Conservation (phyloP, 2,113 vertebrate species). For the Anser brachyrhynchus region DNA sequence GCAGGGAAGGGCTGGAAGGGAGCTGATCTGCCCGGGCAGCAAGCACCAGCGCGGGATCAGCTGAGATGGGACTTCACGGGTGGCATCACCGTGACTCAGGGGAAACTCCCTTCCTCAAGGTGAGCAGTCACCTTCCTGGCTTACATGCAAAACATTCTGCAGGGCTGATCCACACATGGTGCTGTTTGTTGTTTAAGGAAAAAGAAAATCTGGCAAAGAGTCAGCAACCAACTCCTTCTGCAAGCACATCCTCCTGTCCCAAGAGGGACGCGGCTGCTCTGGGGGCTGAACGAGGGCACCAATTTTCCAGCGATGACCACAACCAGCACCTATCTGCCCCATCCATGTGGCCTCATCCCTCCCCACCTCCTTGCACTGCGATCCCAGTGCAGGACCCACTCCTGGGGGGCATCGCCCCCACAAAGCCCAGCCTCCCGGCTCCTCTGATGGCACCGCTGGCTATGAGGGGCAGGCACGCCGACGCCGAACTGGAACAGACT, state of each 20-base stretch:
- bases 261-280: neutral
- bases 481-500: neutral
- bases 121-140: neutral
- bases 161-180: neutral
- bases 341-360: neutral
- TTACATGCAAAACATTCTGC: neutral
- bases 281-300: neutral
- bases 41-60: neutral
- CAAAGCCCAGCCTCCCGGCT: neutral
- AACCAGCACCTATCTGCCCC: neutral
- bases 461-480: neutral
- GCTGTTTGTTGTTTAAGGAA: neutral
- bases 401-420: neutral
- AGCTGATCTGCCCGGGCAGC: neutral
- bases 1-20: neutral
- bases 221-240: neutral
- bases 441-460: neutral
- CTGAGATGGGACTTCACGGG: neutral
- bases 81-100: rapidly evolving
- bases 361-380: neutral
- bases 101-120: neutral
- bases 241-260: neutral
- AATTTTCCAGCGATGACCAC: neutral
- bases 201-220: neutral
- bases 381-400: neutral